Conservation (phyloP, 2,888 invertebrate species). For the Harpalus rufipes region DNA sequence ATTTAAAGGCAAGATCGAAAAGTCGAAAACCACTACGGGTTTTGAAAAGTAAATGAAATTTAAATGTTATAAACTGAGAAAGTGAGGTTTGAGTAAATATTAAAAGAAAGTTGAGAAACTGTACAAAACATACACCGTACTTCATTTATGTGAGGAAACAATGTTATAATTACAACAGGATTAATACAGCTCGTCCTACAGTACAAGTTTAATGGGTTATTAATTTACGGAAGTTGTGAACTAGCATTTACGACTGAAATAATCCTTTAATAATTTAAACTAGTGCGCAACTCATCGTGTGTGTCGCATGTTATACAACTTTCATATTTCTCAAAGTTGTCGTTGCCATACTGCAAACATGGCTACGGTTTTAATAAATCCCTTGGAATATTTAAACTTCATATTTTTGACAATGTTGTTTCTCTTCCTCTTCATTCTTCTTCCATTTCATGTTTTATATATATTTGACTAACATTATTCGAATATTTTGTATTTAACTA, state of each 20-base stretch:
- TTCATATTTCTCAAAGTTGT: constrained; percentile 46
- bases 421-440: neutral
- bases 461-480: neutral
- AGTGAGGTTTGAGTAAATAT: constrained; percentile 47
- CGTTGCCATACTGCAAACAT: constrained; percentile 12
- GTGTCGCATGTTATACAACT: constrained; percentile 46
- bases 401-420: no score
- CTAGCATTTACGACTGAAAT: constrained; percentile 63
- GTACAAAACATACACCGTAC: constrained; percentile 30
- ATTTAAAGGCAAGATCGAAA: neutral
- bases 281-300: constrained; percentile 38
- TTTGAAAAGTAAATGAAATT: constrained; percentile 22
- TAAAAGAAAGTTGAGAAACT: constrained; percentile 49
- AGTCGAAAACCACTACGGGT: neutral
- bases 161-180: constrained; percentile 61
- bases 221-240: constrained; percentile 64
- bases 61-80: constrained; percentile 43
- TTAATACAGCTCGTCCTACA: constrained; percentile 55
- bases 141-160: constrained; percentile 49
- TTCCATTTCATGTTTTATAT: neutral
- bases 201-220: constrained; percentile 57
- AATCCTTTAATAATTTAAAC: constrained; percentile 65
- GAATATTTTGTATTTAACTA: neutral
- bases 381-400: neutral
- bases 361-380: constrained; percentile 22